Percentiles rank a stretch among this genome's conserved stretches.
These are phyloP conservation scores for Laupala kohalensis DNA, from an alignment of 1,140 invertebrate genomes.

Conservation along the genomic window DNA sequence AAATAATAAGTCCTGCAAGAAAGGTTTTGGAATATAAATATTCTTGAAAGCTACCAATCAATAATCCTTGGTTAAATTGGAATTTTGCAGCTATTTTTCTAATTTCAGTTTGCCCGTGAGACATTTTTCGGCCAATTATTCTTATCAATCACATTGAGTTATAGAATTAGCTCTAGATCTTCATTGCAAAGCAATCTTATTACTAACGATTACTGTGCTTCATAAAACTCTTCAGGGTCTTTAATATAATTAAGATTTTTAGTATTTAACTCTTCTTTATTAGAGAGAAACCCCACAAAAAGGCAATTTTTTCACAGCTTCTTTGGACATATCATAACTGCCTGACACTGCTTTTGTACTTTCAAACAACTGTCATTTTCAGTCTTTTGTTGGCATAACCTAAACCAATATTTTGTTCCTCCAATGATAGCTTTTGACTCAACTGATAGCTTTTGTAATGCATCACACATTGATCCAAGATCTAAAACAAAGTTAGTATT, in stretches of 20 bases:
- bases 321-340: no score
- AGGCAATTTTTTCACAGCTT: no score
- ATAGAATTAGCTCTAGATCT: neutral
- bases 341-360: neutral
- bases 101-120: neutral
- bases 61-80: neutral
- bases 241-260: no score
- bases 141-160: neutral
- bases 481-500: neutral
- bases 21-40: neutral
- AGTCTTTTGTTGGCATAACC: neutral
- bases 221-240: neutral
- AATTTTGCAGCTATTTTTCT: neutral
- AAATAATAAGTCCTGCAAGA: neutral
- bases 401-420: neutral
- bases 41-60: neutral
- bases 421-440: neutral
- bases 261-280: no score
- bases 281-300: no score
- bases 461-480: neutral
- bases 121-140: neutral
- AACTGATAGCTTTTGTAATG: neutral
- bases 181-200: neutral
- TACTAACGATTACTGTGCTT: neutral
- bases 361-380: neutral